phyloP scores from a whole-genome alignment of 2,113 vertebrate species.

The Limnothrissa miodon region DNA sequence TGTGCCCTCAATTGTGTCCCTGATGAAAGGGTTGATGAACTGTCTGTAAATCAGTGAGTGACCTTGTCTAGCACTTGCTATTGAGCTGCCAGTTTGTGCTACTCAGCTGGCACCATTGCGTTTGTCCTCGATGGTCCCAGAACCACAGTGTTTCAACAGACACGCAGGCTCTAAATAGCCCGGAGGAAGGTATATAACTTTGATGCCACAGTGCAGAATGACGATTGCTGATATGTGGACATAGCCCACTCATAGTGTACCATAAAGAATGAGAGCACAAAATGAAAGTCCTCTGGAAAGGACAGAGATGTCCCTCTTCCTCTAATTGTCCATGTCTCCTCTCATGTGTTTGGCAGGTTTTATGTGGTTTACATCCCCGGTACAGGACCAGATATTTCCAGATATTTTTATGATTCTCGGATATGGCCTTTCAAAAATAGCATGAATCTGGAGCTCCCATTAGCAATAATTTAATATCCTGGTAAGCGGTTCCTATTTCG shows the following conservation, averaged over 20 bases:
- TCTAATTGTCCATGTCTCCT: background rate
- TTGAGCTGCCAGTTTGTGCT: background rate
- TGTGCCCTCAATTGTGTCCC: conserved; percentile 2
- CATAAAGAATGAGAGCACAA: background rate
- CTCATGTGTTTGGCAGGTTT: background rate
- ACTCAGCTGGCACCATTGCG: background rate
- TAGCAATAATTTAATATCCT: background rate
- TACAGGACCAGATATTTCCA: background rate
- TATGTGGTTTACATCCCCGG: no score
- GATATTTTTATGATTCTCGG: background rate
- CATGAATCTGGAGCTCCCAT: background rate
- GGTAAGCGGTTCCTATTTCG: background rate
- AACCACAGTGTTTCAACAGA: background rate
- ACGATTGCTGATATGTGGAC: background rate
- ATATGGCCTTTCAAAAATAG: background rate
- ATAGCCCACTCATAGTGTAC: background rate
- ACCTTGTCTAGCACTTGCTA: background rate
- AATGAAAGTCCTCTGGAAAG: background rate
- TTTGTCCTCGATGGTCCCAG: background rate
- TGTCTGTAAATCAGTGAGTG: background rate
- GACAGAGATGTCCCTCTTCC: background rate
- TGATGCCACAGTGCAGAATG: background rate
- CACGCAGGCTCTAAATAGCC: background rate
- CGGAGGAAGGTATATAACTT: background rate
- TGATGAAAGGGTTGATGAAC: background rate